A percentile compares a stretch with the other conserved stretches of the same genome.
phyloP scores from a whole-genome alignment of 2,888 invertebrate genomes.

The Agrotis exclamationis region DNA sequence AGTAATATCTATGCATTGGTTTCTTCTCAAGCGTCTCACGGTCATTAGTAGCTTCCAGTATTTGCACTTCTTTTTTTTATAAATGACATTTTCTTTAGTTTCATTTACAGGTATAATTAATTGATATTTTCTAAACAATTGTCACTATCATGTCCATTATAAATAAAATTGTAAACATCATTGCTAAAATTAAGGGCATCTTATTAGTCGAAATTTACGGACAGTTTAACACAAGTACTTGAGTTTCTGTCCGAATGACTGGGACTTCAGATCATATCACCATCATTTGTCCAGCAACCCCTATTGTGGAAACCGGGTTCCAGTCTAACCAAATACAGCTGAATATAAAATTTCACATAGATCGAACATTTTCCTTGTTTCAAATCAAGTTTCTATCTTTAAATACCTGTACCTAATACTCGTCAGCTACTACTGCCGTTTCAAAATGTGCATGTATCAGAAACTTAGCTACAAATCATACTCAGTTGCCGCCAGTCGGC shows the following conservation, averaged over 20 bases:
- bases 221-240: background rate
- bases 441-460: background rate
- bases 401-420: too few relatives aligned
- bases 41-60: background rate
- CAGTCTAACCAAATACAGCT: background rate
- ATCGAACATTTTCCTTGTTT: background rate
- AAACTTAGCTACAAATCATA: slow-evolving; percentile 29
- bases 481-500: slow-evolving; percentile 18
- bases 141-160: too few relatives aligned
- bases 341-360: background rate
- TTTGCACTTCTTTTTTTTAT: background rate
- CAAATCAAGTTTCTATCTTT: background rate
- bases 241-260: background rate
- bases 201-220: too few relatives aligned
- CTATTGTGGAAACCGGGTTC: background rate
- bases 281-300: background rate
- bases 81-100: too few relatives aligned
- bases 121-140: too few relatives aligned
- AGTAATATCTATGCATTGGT: background rate
- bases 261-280: background rate
- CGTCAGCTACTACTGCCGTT: background rate
- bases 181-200: too few relatives aligned
- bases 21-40: slow-evolving; percentile 9
- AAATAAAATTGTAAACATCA: background rate
- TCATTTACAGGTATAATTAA: background rate